phyloP scores from a whole-genome alignment of 2,797 vertebrate species.

The Pangasius macronema region DNA sequence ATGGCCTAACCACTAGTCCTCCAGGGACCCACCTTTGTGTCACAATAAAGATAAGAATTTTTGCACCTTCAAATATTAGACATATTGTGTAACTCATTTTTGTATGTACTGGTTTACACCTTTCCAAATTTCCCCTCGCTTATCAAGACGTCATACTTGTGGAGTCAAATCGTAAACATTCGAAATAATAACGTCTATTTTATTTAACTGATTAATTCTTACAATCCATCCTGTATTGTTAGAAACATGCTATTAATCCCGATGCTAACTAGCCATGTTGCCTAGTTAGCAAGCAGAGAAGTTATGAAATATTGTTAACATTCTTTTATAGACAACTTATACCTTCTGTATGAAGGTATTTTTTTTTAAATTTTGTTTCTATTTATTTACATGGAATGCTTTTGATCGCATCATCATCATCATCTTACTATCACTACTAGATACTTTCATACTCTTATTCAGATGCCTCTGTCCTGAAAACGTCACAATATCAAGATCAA shows the following conservation, averaged over 20 bases:
- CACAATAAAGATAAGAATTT: not conserved
- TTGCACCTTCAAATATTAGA: not conserved
- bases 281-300: not conserved
- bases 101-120: too few species aligned
- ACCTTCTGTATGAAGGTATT: not conserved
- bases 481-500: not conserved
- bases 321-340: not conserved
- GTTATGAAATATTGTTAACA: not conserved
- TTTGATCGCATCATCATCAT: not conserved
- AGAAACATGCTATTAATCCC: not conserved
- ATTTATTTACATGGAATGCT: not conserved
- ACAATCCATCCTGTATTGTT: not conserved
- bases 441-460: not conserved
- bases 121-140: too few species aligned
- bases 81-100: not conserved
- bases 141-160: too few species aligned
- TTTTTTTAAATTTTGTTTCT: not conserved
- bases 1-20: too few species aligned
- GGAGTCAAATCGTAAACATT: too few species aligned
- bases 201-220: not conserved
- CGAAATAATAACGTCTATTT: not conserved
- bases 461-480: not conserved
- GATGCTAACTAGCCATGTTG: not conserved
- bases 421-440: not conserved
- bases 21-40: not conserved